Conservation (phyloP, 2,113 vertebrate genomes). For the Paradoxurus hermaphroditus region DNA sequence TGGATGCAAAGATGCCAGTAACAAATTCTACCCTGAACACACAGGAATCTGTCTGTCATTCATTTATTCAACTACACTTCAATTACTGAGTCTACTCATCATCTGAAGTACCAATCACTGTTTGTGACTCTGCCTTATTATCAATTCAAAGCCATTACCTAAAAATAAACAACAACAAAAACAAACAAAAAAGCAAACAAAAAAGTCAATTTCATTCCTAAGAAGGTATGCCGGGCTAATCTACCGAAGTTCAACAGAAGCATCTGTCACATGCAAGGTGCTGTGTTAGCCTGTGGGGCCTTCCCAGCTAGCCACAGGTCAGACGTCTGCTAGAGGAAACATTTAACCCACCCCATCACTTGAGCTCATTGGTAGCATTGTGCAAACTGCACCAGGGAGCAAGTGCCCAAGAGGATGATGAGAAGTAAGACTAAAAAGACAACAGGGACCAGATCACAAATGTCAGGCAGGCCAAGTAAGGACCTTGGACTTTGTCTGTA, state of each 20-base stretch:
- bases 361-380: no score
- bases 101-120: neutral
- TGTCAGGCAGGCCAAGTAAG: neutral
- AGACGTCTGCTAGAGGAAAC: neutral
- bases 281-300: accelerated
- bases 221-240: neutral
- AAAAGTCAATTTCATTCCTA: neutral
- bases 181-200: neutral
- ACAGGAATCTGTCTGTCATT: neutral
- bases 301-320: neutral
- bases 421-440: neutral
- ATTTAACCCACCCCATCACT: neutral
- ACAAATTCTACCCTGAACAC: neutral
- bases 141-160: neutral
- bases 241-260: neutral
- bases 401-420: accelerated
- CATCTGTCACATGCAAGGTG: neutral
- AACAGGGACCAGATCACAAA: neutral
- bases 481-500: neutral
- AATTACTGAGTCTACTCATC: neutral
- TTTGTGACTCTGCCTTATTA: neutral
- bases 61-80: neutral
- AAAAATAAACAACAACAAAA: neutral
- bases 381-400: neutral
- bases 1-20: neutral